Percentiles rank a stretch among this genome's conserved stretches.
These are phyloP conservation scores for Hyposoter dolosus DNA, from an alignment of 2,888 invertebrate genomes.

Conservation along the genomic window DNA sequence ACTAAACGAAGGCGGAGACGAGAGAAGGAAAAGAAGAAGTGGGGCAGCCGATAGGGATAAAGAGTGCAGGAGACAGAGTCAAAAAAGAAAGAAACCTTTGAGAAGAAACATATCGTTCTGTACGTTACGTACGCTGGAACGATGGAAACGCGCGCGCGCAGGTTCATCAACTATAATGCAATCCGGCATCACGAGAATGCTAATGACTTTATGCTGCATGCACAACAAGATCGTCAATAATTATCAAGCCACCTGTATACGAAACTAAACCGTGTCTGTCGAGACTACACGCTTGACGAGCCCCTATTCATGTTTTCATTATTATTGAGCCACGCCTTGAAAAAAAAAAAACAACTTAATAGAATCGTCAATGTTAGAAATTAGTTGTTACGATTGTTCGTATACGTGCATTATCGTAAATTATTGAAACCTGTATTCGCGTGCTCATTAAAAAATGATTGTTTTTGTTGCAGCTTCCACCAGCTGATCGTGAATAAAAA, in stretches of 20 bases:
- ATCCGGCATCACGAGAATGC: conserved; percentile 68
- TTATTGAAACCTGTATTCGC: too few relatives aligned
- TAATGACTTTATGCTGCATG: conserved; percentile 68
- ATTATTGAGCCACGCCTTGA: neutral
- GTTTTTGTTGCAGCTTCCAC: too few relatives aligned
- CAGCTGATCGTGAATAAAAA: too few relatives aligned
- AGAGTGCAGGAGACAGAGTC: conserved; percentile 25
- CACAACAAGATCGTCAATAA: conserved; percentile 58
- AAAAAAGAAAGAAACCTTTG: conserved; percentile 50
- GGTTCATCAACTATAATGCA: conserved; percentile 68
- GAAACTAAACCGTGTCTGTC: conserved; percentile 8
- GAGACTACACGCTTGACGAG: conserved; percentile 4
- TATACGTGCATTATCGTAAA: too few relatives aligned
- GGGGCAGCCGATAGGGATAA: neutral
- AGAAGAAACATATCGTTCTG: conserved; percentile 39
- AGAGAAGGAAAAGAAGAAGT: conserved; percentile 2
- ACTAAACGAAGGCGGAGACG: conserved; percentile 43
- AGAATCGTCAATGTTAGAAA: neutral
- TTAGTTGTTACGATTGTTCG: neutral
- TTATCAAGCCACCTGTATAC: conserved; percentile 32
- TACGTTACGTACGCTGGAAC: conserved; percentile 43
- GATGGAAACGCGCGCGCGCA: conserved; percentile 47
- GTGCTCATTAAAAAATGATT: too few relatives aligned
- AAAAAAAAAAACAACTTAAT: neutral
- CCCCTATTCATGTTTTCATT: neutral